Conservation (phyloP, 1,140 invertebrate species). For the Leguminivora glycinivorella region DNA sequence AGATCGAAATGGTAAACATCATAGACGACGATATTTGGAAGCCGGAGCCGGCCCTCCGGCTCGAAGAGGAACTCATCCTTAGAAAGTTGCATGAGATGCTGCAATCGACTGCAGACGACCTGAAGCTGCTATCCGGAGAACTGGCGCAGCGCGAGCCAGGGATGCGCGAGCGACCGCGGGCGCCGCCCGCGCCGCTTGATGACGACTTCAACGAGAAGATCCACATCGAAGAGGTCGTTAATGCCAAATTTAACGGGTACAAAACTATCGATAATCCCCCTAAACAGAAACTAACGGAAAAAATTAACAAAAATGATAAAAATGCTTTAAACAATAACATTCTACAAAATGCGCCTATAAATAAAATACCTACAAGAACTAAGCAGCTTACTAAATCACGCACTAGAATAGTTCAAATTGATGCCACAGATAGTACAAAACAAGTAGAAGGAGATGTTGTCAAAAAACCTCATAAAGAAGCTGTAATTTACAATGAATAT, state of each 20-base stretch:
- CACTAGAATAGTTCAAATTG: slow-evolving; percentile 57
- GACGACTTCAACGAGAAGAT: slow-evolving; percentile 75
- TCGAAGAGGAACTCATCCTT: slow-evolving; percentile 69
- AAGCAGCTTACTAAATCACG: slow-evolving; percentile 55
- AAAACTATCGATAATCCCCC: slow-evolving; percentile 55
- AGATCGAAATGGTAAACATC: slow-evolving; percentile 69
- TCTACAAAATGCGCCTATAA: slow-evolving; percentile 41
- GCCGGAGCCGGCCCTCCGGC: slow-evolving; percentile 61
- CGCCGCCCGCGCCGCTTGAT: slow-evolving; percentile 63
- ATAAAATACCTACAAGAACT: slow-evolving; percentile 41
- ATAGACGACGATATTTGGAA: slow-evolving; percentile 67
- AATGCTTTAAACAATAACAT: slow-evolving; percentile 39
- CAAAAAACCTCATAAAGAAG: slow-evolving; percentile 32
- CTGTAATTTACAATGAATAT: slow-evolving; percentile 60
- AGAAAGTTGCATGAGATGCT: slow-evolving; percentile 70
- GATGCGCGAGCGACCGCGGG: slow-evolving; percentile 48
- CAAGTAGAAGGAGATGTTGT: slow-evolving; percentile 45
- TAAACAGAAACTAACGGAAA: slow-evolving; percentile 34
- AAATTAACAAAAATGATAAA: slow-evolving; percentile 42
- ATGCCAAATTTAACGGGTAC: slow-evolving; percentile 72
- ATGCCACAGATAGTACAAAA: slow-evolving; percentile 38
- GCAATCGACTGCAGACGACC: slow-evolving; percentile 70
- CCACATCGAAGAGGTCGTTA: slow-evolving; percentile 73
- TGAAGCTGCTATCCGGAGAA: slow-evolving; percentile 68
- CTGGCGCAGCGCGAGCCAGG: slow-evolving; percentile 56